Conservation (phyloP, 1,140 invertebrate species). For the Andrena cerasifolii region DNA sequence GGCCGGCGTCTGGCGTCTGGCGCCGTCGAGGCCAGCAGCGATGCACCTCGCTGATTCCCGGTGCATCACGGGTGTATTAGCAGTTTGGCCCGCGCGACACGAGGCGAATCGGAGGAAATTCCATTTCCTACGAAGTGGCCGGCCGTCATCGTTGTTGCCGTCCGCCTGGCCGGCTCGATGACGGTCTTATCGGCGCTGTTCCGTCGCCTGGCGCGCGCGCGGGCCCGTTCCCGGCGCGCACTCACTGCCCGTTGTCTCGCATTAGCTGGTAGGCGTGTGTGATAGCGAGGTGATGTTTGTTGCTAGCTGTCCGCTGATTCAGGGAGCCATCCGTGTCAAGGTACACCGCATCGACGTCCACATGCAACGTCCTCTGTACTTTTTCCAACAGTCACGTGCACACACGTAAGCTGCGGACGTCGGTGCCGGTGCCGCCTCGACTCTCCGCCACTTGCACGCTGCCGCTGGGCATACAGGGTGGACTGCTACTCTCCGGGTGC, state of each 20-base stretch:
- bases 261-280: slow-evolving; percentile 77
- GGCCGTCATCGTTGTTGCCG: slow-evolving; percentile 42
- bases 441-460: too few relatives aligned
- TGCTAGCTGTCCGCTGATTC: slow-evolving; percentile 80
- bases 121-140: slow-evolving; percentile 74
- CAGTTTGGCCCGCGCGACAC: neutral
- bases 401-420: too few relatives aligned
- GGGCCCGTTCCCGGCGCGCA: slow-evolving; percentile 21
- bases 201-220: slow-evolving; percentile 40
- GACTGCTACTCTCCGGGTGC: slow-evolving; percentile 2
- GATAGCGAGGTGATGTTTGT: slow-evolving; percentile 79
- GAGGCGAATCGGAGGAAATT: slow-evolving; percentile 74
- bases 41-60: slow-evolving; percentile 1
- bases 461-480: neutral
- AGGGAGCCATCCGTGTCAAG: slow-evolving; percentile 83
- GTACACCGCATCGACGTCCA: slow-evolving; percentile 80
- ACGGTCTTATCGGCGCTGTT: slow-evolving; percentile 72
- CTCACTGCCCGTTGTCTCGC: neutral
- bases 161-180: slow-evolving; percentile 66
- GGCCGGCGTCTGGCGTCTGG: too few relatives aligned
- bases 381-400: slow-evolving; percentile 68
- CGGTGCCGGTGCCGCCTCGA: too few relatives aligned
- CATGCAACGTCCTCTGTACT: slow-evolving; percentile 78
- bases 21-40: neutral
- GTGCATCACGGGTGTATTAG: neutral